These are phyloP conservation scores for Rhinophrynus dorsalis DNA, from an alignment of 2,797 vertebrate species.

Conservation along the genomic window DNA sequence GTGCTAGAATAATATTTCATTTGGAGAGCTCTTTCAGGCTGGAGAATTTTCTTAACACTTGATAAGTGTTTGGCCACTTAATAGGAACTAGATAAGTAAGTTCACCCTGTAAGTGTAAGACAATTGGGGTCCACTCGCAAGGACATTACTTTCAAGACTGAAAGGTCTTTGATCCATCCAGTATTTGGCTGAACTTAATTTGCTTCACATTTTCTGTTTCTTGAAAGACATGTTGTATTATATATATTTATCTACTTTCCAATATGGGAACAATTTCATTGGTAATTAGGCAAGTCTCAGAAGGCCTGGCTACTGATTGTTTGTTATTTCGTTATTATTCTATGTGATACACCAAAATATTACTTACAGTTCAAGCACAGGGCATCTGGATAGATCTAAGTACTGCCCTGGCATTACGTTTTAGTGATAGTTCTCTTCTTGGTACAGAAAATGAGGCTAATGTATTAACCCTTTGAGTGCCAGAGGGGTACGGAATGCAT, in stretches of 20 bases:
- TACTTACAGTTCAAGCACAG: conserved; percentile 71
- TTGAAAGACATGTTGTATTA: conserved; percentile 70
- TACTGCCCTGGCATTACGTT: conserved; percentile 53
- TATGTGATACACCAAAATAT: conserved; percentile 73
- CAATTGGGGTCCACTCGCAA: too few relatives aligned
- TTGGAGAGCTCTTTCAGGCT: too few relatives aligned
- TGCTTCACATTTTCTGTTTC: conserved; percentile 45
- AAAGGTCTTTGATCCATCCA: background rate
- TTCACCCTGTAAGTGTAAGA: too few relatives aligned
- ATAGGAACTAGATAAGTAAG: too few relatives aligned
- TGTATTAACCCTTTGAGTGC: background rate
- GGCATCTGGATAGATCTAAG: conserved; percentile 67
- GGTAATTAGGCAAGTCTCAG: conserved; percentile 84
- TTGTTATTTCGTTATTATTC: conserved; percentile 77
- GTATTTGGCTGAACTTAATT: conserved; percentile 23
- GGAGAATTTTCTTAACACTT: too few relatives aligned
- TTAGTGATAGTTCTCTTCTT: background rate
- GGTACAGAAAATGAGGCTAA: too few relatives aligned
- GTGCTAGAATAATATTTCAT: too few relatives aligned
- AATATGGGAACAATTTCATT: conserved; percentile 88
- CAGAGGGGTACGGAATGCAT: background rate
- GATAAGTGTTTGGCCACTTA: too few relatives aligned
- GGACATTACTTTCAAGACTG: too few relatives aligned
- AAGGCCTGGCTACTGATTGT: conserved; percentile 81
- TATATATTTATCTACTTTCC: conserved; percentile 77